Conservation (phyloP, 1,140 invertebrate genomes). For the Metopolophium dirhodum region DNA sequence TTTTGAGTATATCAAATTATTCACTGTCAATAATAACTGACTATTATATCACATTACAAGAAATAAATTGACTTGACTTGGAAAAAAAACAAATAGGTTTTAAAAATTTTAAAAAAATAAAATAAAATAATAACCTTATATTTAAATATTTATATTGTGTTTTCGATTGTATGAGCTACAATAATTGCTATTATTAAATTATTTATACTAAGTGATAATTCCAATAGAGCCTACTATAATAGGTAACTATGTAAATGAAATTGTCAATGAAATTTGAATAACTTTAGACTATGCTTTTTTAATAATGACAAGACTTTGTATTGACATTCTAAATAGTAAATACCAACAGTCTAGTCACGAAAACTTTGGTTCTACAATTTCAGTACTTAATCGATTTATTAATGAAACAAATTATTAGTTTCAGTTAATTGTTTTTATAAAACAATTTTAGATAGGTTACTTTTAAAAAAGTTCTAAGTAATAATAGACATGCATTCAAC, state of each 20-base stretch:
- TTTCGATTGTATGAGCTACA: neutral
- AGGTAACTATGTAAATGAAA: neutral
- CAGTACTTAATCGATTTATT: neutral
- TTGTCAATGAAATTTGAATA: neutral
- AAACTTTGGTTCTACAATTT: neutral
- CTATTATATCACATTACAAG: no score
- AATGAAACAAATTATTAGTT: neutral
- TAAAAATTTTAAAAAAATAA: neutral
- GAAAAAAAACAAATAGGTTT: no score
- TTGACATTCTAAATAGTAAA: neutral
- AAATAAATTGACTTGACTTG: no score
- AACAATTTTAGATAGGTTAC: neutral
- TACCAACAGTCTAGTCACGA: neutral
- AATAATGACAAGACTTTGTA: neutral
- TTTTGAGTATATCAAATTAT: no score
- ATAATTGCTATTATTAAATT: neutral
- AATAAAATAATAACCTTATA: neutral
- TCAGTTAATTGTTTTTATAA: neutral
- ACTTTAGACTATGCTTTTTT: neutral
- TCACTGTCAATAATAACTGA: no score
- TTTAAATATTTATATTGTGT: neutral
- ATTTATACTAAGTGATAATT: neutral
- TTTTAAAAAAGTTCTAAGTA: neutral
- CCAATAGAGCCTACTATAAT: neutral
- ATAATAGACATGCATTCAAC: neutral